Conservation (phyloP, 2,888 invertebrate species). For the Leistus spinibarbis region DNA sequence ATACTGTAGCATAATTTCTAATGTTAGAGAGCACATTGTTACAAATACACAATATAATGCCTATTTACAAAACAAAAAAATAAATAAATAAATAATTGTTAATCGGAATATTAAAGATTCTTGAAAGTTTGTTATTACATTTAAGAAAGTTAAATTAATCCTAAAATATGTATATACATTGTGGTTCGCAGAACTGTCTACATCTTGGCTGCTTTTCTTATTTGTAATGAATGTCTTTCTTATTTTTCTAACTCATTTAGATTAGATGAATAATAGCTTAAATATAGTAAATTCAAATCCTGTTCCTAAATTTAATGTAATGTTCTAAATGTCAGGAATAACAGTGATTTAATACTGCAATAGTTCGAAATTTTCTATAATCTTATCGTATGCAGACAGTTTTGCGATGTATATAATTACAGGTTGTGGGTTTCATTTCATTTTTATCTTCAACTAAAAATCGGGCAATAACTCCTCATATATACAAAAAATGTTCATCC, state of each 20-base stretch:
- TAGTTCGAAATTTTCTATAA: background rate
- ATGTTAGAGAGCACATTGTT: slow-evolving; percentile 51
- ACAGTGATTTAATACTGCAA: no score
- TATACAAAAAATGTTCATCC: background rate
- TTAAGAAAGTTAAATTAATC: slow-evolving; percentile 27
- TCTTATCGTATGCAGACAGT: background rate
- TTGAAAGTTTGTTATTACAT: slow-evolving; percentile 36
- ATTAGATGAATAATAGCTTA: background rate
- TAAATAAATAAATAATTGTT: slow-evolving; percentile 38
- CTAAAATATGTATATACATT: background rate
- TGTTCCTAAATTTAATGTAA: background rate
- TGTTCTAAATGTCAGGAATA: background rate
- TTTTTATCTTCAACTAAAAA: background rate
- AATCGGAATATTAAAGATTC: slow-evolving; percentile 41
- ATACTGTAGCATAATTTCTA: slow-evolving; percentile 43
- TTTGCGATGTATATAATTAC: background rate
- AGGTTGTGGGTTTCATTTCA: background rate
- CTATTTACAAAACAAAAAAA: slow-evolving; percentile 41
- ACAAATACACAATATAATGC: slow-evolving; percentile 51
- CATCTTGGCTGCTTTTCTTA: background rate
- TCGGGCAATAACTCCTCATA: background rate
- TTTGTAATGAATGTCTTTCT: background rate
- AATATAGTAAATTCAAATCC: background rate
- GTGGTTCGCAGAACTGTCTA: background rate
- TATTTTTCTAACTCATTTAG: background rate